Conservation (phyloP, 2,888 invertebrate genomes). For the Tinea trinotella region DNA sequence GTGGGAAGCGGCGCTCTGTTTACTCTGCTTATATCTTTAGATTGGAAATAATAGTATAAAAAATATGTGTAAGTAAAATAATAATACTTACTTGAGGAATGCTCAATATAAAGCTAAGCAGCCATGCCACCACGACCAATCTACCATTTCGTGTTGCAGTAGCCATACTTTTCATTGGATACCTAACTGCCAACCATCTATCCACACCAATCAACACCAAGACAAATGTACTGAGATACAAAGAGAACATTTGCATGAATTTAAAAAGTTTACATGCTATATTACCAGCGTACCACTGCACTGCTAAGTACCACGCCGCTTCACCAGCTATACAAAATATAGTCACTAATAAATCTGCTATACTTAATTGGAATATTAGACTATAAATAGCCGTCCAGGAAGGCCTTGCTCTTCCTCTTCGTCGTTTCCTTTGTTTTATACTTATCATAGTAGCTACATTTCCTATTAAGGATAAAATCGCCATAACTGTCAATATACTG, state of each 20-base stretch:
- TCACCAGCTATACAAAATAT: constrained; percentile 87
- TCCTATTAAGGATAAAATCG: constrained; percentile 79
- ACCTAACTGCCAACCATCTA: constrained; percentile 84
- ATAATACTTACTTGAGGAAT: constrained; percentile 83
- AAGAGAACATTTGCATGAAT: constrained; percentile 84
- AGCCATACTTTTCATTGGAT: constrained; percentile 80
- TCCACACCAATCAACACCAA: constrained; percentile 87
- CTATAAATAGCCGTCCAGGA: constrained; percentile 82
- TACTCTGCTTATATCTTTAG: no score
- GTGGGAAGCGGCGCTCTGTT: no score
- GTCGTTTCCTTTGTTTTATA: constrained; percentile 76
- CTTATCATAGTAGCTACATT: constrained; percentile 85
- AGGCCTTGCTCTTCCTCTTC: constrained; percentile 70
- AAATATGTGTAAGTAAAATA: no score
- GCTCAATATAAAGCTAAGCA: constrained; percentile 80
- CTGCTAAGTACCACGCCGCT: constrained; percentile 84
- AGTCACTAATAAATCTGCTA: constrained; percentile 86
- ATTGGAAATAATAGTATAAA: no score
- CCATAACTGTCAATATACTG: constrained; percentile 78
- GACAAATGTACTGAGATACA: constrained; percentile 87
- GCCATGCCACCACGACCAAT: constrained; percentile 79
- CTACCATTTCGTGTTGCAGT: constrained; percentile 79
- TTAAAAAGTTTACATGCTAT: constrained; percentile 85
- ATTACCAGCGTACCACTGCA: constrained; percentile 86
- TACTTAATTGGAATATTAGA: constrained; percentile 84